Conservation (phyloP, 2,113 vertebrate genomes). For the Takifugu bimaculatus region DNA sequence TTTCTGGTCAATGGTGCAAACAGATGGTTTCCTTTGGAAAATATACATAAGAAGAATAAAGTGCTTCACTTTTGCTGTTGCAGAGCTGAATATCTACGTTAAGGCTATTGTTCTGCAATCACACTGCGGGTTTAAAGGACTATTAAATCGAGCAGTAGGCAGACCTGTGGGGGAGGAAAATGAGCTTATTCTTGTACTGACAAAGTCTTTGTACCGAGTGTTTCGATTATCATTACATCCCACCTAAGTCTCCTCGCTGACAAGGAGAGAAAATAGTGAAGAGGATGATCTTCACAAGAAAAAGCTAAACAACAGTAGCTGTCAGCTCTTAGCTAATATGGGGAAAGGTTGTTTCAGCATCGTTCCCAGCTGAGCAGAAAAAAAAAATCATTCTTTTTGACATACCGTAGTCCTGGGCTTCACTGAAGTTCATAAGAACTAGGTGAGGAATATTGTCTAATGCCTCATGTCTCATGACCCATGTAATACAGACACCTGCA, state of each 20-base stretch:
- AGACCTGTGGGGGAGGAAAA: constrained; percentile 39
- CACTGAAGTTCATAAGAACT: no score
- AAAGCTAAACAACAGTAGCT: constrained; percentile 20
- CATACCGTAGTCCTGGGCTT: not conserved
- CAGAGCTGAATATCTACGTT: constrained; percentile 31
- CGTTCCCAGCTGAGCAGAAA: constrained; percentile 25
- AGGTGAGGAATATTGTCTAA: no score
- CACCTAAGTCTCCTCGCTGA: constrained; percentile 34
- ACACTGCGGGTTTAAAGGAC: constrained; percentile 39
- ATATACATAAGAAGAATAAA: constrained; percentile 7
- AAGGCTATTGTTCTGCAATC: constrained; percentile 46
- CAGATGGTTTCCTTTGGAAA: constrained; percentile 16
- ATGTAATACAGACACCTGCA: no score
- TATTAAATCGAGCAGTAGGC: constrained; percentile 38
- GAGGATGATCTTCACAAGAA: constrained; percentile 22
- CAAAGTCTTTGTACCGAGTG: constrained; percentile 34
- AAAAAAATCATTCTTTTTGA: constrained; percentile 2
- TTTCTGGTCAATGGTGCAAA: constrained; percentile 34
- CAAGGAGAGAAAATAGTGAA: constrained; percentile 26
- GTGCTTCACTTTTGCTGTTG: constrained; percentile 6
- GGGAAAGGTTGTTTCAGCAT: constrained; percentile 28
- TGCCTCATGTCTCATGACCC: no score
- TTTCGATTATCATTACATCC: constrained; percentile 45
- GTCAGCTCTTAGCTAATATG: constrained; percentile 32
- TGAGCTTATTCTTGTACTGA: constrained; percentile 31